A percentile compares a stretch with the other conserved stretches of the same genome.
Conservation (phyloP, 2,113 vertebrate genomes). For the Empidonax traillii region DNA sequence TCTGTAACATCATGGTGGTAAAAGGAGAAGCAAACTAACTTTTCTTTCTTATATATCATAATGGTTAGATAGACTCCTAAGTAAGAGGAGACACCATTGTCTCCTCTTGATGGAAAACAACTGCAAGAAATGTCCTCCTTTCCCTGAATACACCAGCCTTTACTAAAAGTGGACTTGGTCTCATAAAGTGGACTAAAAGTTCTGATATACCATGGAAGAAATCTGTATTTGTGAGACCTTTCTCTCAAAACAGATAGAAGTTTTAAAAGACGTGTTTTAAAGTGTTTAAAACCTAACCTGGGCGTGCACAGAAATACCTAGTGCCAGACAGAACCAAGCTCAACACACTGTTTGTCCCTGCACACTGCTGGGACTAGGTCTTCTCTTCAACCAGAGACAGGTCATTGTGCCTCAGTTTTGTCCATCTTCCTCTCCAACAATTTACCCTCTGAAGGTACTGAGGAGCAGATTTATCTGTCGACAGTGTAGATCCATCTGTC, state of each 20-base stretch:
- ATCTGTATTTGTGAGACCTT: rapidly evolving
- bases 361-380: rapidly evolving
- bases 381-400: not conserved
- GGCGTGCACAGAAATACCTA: not conserved
- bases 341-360: rapidly evolving
- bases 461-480: not conserved
- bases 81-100: not conserved
- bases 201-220: not conserved
- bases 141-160: not conserved
- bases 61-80: not conserved
- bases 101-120: not conserved
- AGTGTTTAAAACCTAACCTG: not conserved
- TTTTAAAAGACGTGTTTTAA: not conserved
- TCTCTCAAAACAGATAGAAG: not conserved
- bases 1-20: not conserved
- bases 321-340: not conserved
- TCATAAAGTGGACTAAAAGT: not conserved
- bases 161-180: not conserved
- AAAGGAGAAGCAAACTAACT: not conserved
- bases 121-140: not conserved
- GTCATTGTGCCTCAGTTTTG: not conserved
- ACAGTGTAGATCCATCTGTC: not conserved
- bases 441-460: not conserved
- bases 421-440: not conserved
- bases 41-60: not conserved